Conservation (phyloP, 2,113 vertebrate genomes). For the Scatophagus argus region DNA sequence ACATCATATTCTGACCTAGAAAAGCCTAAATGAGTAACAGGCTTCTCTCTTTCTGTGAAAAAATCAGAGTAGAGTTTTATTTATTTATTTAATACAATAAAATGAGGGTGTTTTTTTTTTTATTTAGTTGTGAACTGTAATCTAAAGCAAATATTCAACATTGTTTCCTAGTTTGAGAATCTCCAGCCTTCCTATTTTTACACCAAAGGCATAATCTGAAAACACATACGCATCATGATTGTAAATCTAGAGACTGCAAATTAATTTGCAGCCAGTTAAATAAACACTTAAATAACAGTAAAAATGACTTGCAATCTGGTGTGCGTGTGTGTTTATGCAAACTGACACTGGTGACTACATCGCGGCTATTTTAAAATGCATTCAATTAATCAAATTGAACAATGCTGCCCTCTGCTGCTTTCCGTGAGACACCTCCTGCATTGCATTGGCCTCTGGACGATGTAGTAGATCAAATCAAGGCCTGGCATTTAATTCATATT, state of each 20-base stretch:
- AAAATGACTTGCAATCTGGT: background rate
- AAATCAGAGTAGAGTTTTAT: background rate
- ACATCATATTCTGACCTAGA: background rate
- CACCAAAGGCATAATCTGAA: no score
- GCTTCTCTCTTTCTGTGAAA: background rate
- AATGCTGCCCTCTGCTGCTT: slow-evolving; percentile 73
- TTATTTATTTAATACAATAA: background rate
- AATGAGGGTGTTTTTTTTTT: no score
- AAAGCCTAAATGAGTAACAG: background rate
- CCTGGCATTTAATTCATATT: slow-evolving; percentile 15
- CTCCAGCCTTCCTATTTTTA: no score
- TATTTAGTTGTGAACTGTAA: no score
- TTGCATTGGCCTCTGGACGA: background rate
- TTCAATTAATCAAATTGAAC: slow-evolving; percentile 39
- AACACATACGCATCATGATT: no score
- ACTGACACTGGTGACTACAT: background rate
- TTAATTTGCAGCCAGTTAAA: background rate
- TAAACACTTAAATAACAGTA: background rate
- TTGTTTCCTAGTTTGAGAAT: no score
- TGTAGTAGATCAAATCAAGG: slow-evolving; percentile 15
- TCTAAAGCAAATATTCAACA: background rate
- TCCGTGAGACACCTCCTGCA: background rate
- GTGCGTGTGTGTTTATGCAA: background rate
- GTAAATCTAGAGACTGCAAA: background rate
- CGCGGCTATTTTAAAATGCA: background rate